Conservation (phyloP, 2,113 vertebrate species). For the Tragelaphus scriptus region DNA sequence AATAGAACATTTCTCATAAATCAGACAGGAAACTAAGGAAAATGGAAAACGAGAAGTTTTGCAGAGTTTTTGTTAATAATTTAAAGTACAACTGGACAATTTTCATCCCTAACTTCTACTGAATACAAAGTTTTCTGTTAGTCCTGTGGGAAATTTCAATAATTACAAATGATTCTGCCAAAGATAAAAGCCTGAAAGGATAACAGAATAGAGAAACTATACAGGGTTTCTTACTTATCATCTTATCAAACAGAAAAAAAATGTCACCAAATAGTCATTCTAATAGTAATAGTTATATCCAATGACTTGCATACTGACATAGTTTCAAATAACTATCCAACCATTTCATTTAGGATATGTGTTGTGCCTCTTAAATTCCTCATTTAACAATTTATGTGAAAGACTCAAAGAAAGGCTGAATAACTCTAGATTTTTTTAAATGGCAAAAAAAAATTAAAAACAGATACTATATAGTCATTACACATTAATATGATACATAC, state of each 20-base stretch:
- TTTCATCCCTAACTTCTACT: conserved; percentile 1
- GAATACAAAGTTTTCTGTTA: conserved; percentile 18
- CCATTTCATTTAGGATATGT: neutral
- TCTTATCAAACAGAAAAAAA: neutral
- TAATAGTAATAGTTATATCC: neutral
- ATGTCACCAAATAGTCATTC: neutral
- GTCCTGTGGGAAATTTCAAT: conserved; percentile 23
- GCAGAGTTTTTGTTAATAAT: neutral
- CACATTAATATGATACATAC: neutral
- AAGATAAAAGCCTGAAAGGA: conserved; percentile 36
- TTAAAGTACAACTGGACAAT: neutral
- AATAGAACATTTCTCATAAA: neutral
- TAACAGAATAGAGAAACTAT: neutral
- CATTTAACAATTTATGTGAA: conserved; percentile 9
- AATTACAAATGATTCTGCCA: conserved; percentile 38
- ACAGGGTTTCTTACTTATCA: neutral
- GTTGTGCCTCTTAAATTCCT: neutral
- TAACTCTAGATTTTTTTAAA: conserved; percentile 17
- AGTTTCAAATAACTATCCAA: conserved; percentile 6
- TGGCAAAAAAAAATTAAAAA: neutral
- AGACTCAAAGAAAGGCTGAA: conserved; percentile 5
- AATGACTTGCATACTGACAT: neutral
- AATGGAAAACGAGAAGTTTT: conserved; percentile 33
- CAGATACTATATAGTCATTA: neutral
- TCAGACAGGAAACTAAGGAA: neutral